A percentile compares a stretch with the other conserved stretches of the same genome.
Conservation (phyloP, 1,140 invertebrate genomes). For the Neodiprion fabricii region DNA sequence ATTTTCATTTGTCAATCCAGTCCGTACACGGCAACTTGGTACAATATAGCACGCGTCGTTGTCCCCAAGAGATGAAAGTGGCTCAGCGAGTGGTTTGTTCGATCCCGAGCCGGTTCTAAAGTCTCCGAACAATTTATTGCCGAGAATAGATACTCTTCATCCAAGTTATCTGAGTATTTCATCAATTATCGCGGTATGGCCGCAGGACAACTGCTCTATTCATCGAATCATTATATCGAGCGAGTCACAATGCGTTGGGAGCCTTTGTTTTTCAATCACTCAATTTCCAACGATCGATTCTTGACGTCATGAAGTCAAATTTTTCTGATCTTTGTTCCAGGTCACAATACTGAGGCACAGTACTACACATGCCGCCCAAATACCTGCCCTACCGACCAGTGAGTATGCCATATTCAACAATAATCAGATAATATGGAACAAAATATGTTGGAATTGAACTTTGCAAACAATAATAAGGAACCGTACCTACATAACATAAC, state of each 20-base stretch:
- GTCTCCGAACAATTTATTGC: neutral
- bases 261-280: neutral
- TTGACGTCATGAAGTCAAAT: neutral
- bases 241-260: neutral
- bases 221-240: neutral
- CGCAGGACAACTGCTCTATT: neutral
- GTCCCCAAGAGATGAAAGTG: neutral
- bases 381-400: constrained; percentile 52
- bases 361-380: constrained; percentile 50
- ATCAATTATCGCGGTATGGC: neutral
- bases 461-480: neutral
- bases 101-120: neutral
- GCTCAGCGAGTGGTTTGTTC: neutral
- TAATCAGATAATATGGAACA: neutral
- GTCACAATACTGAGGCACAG: constrained; percentile 54
- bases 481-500: too few species aligned
- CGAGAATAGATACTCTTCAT: neutral
- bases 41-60: neutral
- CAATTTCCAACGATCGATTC: neutral
- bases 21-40: neutral
- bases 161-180: neutral
- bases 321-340: constrained; percentile 42
- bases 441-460: neutral
- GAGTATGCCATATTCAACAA: constrained; percentile 34
- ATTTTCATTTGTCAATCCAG: neutral